Evolutionary conservation across 2,888 invertebrate species (phyloP).

Genomic region (Pegoplata infirma): DNA sequence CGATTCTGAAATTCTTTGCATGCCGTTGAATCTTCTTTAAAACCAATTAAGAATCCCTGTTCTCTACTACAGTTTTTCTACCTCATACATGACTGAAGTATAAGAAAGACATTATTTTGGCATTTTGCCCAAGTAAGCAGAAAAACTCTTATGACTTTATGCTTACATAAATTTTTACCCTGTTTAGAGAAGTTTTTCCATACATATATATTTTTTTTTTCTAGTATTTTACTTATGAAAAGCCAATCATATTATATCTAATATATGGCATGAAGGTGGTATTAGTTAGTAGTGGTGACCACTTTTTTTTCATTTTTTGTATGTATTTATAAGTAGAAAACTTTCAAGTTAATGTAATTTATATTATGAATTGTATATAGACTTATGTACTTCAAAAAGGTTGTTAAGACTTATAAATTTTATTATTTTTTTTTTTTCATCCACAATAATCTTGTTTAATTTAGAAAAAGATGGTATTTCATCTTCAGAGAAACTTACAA

Average conservation of each 20-base stretch:
- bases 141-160: constrained; percentile 44
- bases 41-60: no score
- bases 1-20: no score
- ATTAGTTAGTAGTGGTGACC: constrained; percentile 44
- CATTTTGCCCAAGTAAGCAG: constrained; percentile 63
- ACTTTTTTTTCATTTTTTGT: constrained; percentile 42
- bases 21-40: no score
- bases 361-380: constrained; percentile 57
- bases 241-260: constrained; percentile 58
- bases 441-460: no score
- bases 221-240: constrained; percentile 52
- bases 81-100: constrained; percentile 44
- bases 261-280: constrained; percentile 13
- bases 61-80: no score
- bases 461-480: no score
- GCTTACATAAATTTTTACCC: not conserved
- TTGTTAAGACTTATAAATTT: constrained; percentile 35
- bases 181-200: constrained; percentile 3
- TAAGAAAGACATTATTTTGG: constrained; percentile 60
- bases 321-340: not conserved
- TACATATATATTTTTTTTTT: constrained; percentile 33
- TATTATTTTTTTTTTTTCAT: no score
- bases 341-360: constrained; percentile 59
- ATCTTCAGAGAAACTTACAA: no score
- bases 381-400: constrained; percentile 41